phyloP scores from a whole-genome alignment of 2,113 vertebrate genomes.

The Pseudopodoces humilis region DNA sequence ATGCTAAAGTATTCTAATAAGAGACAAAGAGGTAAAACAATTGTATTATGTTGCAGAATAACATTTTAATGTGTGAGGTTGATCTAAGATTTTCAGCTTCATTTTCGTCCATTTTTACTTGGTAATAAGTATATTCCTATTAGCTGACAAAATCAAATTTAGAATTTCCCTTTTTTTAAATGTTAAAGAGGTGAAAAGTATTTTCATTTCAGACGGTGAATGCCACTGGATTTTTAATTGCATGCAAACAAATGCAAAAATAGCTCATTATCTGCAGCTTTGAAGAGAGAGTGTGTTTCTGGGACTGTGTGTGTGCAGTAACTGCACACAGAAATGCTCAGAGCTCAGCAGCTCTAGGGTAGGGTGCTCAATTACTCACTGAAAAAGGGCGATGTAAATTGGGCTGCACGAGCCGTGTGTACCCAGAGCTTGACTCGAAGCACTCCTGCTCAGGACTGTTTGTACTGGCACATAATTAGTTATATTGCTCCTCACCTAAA shows the following conservation, averaged over 20 bases:
- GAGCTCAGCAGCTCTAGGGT: neutral
- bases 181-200: neutral
- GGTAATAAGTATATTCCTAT: neutral
- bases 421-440: neutral
- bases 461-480: conserved; percentile 50
- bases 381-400: neutral
- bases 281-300: neutral
- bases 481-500: neutral
- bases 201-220: neutral
- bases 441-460: neutral
- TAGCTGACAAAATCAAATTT: neutral
- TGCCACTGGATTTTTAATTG: neutral
- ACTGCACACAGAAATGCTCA: neutral
- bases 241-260: neutral
- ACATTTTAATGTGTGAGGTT: neutral
- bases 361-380: neutral
- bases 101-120: neutral
- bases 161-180: neutral
- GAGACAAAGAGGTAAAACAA: neutral
- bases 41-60: neutral
- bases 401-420: neutral
- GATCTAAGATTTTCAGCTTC: neutral
- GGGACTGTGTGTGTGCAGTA: neutral
- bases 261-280: neutral
- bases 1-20: neutral